A percentile compares a stretch with the other conserved stretches of the same genome.
Evolutionary conservation across 2,888 invertebrate species (phyloP).

Genomic region (Bombyx huttoni): DNA sequence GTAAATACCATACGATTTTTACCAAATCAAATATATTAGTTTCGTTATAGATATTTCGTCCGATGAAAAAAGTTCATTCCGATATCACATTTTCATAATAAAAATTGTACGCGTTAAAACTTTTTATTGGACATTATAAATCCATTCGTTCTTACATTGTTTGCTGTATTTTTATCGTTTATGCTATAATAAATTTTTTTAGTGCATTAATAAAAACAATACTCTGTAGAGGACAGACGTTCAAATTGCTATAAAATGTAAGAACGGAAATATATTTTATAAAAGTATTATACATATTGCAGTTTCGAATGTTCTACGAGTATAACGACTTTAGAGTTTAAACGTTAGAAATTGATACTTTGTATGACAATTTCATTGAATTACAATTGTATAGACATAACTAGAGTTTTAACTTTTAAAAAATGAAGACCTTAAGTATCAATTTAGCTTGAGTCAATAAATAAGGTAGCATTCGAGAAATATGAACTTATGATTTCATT

Average conservation of each 20-base stretch:
- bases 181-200: constrained; percentile 11
- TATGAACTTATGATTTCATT: too few species aligned
- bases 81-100: constrained; percentile 1
- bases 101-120: constrained; percentile 12
- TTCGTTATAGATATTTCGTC: too few species aligned
- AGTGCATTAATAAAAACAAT: constrained; percentile 7
- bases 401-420: background rate
- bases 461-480: too few species aligned
- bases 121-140: constrained; percentile 15
- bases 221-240: background rate
- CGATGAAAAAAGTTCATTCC: background rate
- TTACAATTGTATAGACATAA: background rate
- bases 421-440: background rate
- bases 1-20: too few species aligned
- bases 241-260: background rate
- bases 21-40: too few species aligned
- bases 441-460: too few species aligned
- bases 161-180: constrained; percentile 5
- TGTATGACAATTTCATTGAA: background rate
- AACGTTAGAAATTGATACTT: too few species aligned
- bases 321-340: background rate
- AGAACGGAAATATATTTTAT: background rate
- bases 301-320: background rate
- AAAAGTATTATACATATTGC: background rate
- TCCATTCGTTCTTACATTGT: constrained; percentile 13